phyloP scores from a whole-genome alignment of 2,113 vertebrate genomes.

The Dolichotis patagonum region DNA sequence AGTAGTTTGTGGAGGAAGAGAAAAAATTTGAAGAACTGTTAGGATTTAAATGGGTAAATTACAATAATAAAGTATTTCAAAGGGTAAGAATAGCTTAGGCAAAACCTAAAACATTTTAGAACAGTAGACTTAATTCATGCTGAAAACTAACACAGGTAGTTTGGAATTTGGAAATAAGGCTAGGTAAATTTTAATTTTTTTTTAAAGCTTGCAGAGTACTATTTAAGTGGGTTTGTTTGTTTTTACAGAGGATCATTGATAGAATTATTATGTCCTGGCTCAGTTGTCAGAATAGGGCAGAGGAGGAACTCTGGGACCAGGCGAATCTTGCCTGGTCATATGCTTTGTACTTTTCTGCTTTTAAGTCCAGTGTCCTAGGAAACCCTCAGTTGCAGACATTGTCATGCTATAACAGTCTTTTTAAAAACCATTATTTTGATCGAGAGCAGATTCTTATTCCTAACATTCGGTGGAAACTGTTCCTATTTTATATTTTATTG shows the following conservation, averaged over 20 bases:
- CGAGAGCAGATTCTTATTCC: neutral
- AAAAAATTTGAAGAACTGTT: neutral
- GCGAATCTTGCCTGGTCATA: neutral
- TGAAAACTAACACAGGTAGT: neutral
- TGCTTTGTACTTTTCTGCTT: neutral
- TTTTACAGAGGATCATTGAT: neutral
- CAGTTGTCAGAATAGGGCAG: neutral
- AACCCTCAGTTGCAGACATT: neutral
- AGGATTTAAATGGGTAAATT: conserved; percentile 24
- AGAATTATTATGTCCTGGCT: neutral
- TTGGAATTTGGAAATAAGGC: neutral
- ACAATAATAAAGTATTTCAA: neutral
- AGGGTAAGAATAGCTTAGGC: neutral
- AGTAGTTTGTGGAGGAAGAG: neutral
- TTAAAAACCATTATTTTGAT: conserved; percentile 1
- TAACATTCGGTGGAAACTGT: neutral
- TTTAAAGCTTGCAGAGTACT: neutral
- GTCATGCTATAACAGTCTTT: neutral
- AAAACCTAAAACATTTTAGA: neutral
- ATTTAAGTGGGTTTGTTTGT: neutral
- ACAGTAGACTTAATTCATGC: neutral
- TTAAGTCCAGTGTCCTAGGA: neutral
- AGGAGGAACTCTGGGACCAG: neutral
- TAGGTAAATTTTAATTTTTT: neutral
- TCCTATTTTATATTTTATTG: conserved; percentile 47